Percentiles rank a stretch among this genome's conserved stretches.
phyloP scores from a whole-genome alignment of 2,797 vertebrate genomes.

The Pseudomugil tenellus region DNA sequence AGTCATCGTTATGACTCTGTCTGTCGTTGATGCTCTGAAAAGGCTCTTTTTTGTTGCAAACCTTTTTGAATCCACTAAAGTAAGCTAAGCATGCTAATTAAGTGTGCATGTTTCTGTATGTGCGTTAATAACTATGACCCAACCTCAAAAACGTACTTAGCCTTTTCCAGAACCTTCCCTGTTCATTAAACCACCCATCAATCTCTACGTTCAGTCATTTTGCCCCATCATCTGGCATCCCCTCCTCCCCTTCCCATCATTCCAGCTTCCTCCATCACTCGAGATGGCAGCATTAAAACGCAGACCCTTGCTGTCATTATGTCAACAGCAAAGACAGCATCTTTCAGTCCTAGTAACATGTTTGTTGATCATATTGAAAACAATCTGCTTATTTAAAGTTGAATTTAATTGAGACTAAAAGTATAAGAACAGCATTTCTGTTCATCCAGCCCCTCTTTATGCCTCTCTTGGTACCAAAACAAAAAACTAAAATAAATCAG shows the following conservation, averaged over 20 bases:
- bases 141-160: constrained; percentile 8
- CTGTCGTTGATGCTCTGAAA: constrained; percentile 81
- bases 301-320: constrained; percentile 25
- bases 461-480: not conserved
- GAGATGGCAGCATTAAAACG: constrained; percentile 21
- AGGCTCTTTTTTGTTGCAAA: constrained; percentile 87
- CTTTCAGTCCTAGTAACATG: constrained; percentile 28
- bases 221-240: constrained; percentile 25
- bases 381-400: not conserved
- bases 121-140: not conserved
- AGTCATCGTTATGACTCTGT: constrained; percentile 74
- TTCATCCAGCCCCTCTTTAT: not conserved
- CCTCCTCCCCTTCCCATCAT: constrained; percentile 5
- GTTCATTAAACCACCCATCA: constrained; percentile 34
- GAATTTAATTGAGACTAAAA: constrained; percentile 14
- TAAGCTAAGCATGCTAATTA: constrained; percentile 55
- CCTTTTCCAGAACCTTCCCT: constrained; percentile 12
- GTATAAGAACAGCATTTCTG: not conserved
- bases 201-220: constrained; percentile 16
- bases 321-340: constrained; percentile 9
- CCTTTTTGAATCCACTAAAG: constrained; percentile 90
- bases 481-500: constrained; percentile 3
- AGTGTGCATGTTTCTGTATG: not conserved
- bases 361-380: constrained; percentile 23
- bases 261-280: constrained; percentile 15